These are phyloP conservation scores for Lepidurus apus DNA, from an alignment of 1,140 invertebrate genomes.

Conservation along the genomic window DNA sequence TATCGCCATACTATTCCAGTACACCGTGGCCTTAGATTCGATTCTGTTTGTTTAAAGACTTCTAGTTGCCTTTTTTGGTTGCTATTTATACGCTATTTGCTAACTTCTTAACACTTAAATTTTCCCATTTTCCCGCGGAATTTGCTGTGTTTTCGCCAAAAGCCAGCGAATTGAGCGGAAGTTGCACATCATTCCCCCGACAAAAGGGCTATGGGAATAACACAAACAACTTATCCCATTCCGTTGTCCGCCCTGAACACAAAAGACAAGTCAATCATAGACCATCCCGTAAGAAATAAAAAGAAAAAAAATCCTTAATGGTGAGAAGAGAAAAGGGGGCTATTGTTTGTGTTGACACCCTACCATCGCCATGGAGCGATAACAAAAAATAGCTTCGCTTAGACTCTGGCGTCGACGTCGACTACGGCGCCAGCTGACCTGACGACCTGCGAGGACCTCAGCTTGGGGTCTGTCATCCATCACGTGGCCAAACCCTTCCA, in stretches of 20 bases:
- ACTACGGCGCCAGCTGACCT: not conserved
- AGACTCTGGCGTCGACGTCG: not conserved
- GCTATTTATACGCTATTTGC: too few species aligned
- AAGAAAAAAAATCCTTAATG: not conserved
- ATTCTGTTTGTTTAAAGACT: too few species aligned
- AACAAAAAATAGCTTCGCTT: not conserved
- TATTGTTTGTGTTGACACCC: not conserved
- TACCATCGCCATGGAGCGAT: not conserved
- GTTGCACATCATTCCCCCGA: too few species aligned
- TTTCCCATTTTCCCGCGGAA: too few species aligned
- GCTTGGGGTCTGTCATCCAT: not conserved
- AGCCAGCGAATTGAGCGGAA: too few species aligned
- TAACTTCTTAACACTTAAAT: too few species aligned
- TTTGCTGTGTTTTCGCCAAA: too few species aligned
- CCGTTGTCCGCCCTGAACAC: not conserved
- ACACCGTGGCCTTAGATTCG: too few species aligned
- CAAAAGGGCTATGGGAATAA: not conserved
- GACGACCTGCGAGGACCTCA: conserved; percentile 3
- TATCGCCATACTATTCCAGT: too few species aligned
- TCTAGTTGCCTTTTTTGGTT: too few species aligned
- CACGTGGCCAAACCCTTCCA: not conserved
- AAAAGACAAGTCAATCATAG: not conserved
- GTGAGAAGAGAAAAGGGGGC: not conserved
- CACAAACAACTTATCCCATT: not conserved
- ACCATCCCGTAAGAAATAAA: not conserved